Evolutionary conservation across 2,797 vertebrate genomes (phyloP).

Genomic region (Enteromius treurensis): DNA sequence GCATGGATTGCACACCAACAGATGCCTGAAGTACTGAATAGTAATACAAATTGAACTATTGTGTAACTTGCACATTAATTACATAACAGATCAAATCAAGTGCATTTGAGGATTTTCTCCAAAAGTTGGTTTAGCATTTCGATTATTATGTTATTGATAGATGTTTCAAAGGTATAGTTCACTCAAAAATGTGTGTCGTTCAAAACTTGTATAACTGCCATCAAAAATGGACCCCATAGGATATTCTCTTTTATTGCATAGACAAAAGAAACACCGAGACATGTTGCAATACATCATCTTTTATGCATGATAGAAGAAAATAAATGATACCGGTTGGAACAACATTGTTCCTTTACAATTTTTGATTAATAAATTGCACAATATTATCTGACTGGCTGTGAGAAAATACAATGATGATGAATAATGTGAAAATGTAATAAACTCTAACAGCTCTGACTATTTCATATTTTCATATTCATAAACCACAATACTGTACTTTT

Average conservation of each 20-base stretch:
- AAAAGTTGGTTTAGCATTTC: background rate
- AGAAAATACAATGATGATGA: background rate
- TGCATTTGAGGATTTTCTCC: background rate
- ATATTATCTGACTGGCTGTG: background rate
- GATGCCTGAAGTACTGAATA: conserved; percentile 10
- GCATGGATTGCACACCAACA: background rate
- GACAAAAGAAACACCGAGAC: background rate
- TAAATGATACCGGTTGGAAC: background rate
- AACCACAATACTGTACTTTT: no score
- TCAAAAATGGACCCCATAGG: background rate
- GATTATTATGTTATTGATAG: background rate
- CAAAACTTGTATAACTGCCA: background rate
- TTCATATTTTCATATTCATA: no score
- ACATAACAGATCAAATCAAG: background rate
- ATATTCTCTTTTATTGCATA: background rate
- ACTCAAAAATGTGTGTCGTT: background rate
- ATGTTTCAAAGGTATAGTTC: background rate
- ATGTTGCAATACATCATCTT: background rate
- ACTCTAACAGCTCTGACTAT: background rate
- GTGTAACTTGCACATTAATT: background rate
- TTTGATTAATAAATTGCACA: background rate
- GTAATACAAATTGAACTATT: background rate
- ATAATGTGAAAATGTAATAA: background rate
- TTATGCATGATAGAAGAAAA: background rate
- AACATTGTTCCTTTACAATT: background rate